phyloP scores from a whole-genome alignment of 2,888 invertebrate species.

The Monopis laevigella region DNA sequence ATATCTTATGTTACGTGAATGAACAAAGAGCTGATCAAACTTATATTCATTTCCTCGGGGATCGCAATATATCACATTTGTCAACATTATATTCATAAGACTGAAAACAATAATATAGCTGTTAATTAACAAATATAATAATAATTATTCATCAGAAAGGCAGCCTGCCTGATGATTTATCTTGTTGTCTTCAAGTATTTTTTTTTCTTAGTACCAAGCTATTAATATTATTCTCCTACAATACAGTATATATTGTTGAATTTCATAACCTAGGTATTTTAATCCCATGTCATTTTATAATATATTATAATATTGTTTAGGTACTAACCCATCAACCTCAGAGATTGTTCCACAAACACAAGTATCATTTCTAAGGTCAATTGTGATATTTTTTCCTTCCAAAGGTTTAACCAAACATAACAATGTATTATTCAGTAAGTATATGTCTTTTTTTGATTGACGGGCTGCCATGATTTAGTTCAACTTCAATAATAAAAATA shows the following conservation, averaged over 20 bases:
- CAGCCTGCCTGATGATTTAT: too few relatives aligned
- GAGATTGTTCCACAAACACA: conserved; percentile 68
- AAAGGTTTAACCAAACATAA: conserved; percentile 71
- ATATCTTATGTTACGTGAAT: conserved; percentile 72
- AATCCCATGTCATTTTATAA: not conserved
- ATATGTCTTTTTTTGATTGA: conserved; percentile 47
- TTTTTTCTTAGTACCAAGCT: too few relatives aligned
- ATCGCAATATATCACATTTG: conserved; percentile 71
- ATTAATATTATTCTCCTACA: too few relatives aligned
- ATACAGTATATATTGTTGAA: not conserved
- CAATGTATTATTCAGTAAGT: conserved; percentile 67
- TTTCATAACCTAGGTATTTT: not conserved
- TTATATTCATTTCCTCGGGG: conserved; percentile 65
- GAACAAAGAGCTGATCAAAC: conserved; percentile 72
- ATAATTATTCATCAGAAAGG: too few relatives aligned
- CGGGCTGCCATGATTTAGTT: conserved; percentile 27
- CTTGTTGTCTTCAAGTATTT: too few relatives aligned
- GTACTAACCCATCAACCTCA: conserved; percentile 72
- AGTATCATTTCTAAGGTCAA: conserved; percentile 74
- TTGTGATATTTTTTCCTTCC: conserved; percentile 66
- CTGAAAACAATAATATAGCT: conserved; percentile 36
- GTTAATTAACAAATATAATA: not conserved
- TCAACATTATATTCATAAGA: conserved; percentile 74
- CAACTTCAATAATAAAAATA: not conserved
- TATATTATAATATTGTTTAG: too few relatives aligned